phyloP scores from a whole-genome alignment of 2,113 vertebrate species.

The Setophaga kirtlandii region DNA sequence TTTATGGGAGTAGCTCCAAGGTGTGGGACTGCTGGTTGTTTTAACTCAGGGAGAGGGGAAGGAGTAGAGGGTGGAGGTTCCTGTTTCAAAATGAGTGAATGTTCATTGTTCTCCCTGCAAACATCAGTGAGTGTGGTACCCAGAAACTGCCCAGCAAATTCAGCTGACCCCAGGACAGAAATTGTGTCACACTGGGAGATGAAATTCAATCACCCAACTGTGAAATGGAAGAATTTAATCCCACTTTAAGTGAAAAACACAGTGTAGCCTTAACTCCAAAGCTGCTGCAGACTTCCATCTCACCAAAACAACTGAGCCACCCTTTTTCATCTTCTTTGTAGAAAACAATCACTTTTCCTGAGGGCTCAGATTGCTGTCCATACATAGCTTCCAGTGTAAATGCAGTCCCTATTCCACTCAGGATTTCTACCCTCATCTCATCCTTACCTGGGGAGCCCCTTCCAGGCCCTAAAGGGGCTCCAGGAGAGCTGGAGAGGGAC shows the following conservation, averaged over 20 bases:
- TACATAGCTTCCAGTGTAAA: neutral
- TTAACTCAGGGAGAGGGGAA: neutral
- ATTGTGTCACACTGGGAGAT: neutral
- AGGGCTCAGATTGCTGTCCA: neutral
- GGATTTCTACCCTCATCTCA: neutral
- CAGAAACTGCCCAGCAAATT: neutral
- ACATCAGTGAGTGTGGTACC: neutral
- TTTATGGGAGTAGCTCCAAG: neutral
- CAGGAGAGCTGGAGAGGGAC: neutral
- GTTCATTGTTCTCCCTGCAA: neutral
- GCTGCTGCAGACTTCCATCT: neutral
- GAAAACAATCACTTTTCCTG: neutral
- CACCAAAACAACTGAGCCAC: neutral
- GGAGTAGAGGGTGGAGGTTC: neutral
- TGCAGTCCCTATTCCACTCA: neutral
- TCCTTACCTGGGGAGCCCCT: neutral
- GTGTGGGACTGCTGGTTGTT: neutral
- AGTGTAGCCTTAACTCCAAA: neutral
- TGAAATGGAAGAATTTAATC: conserved; percentile 45
- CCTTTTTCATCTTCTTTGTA: neutral
- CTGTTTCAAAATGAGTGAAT: neutral
- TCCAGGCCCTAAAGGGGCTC: neutral
- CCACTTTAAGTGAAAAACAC: neutral
- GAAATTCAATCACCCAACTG: neutral
- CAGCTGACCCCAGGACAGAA: neutral